Evolutionary conservation across 1,140 invertebrate genomes (phyloP), one percentile per base, ranked within the genome.

Genomic region (Scaptomyza hsui): DNA sequence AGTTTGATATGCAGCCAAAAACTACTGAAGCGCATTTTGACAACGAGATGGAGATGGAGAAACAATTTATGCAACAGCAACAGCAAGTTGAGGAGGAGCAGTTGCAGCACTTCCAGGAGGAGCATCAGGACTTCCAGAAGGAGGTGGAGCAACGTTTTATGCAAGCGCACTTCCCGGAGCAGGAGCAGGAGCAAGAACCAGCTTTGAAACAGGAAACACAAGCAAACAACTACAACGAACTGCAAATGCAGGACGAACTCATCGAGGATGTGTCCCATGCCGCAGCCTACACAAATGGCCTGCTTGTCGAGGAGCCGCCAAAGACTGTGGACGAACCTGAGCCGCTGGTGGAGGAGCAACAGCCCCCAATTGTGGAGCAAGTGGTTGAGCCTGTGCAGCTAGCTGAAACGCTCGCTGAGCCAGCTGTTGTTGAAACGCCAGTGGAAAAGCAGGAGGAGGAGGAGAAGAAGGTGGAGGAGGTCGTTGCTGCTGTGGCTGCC

Each of bases 191-290:
- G 51, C 45, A 67, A 12, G 44, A 56, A 21, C 24, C 51, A 35
- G 24, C 21, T 41, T 18, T 32, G 15, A 29, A 75, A 18, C 64
- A 49, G 51, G 65, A 80, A 32, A 24, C 21, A 44, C 64, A 67
- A 73, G 19, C 42, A 19, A 77, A 6, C 5, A 29, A 63, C 37
- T 57, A 71, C 57, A 59, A 65, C 18, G 55, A 77, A 70, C 56
- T 62, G 4, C 56, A 82, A 39, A 19, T 72, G 59, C 68, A 72
- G 29, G 62, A 81, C 2, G 72, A 82, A 37, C 53, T 67, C 0
- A 37, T 61, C 24, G 78, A 77, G 52, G 78, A 64, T 42, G 45
- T 61, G 26, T 49, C 12, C 12, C 47, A 12, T 24, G 32, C 39
- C 13, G 56, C 51, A 44, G 37, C 48, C 32, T 69, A 52, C 16